Percentiles rank a stretch among this genome's conserved stretches.
Conservation (phyloP, 53 echinoderm and acorn worm genomes). For the Henricia sp. region DNA sequence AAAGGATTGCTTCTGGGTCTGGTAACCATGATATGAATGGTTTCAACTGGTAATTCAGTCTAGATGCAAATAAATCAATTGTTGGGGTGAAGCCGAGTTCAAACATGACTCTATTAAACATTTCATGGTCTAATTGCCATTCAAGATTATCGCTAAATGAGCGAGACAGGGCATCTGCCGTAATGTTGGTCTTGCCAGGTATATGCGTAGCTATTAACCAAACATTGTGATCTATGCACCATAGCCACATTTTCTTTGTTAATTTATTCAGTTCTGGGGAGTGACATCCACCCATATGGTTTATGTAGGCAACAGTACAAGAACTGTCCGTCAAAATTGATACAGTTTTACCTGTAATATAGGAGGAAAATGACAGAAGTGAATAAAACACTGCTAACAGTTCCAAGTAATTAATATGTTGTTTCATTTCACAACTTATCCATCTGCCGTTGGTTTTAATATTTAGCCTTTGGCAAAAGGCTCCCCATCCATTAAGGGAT, state of each 20-base stretch:
- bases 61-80: conserved; percentile 2
- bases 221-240: background rate
- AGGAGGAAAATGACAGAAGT: background rate
- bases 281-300: conserved; percentile 1
- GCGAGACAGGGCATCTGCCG: background rate
- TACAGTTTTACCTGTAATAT: conserved; percentile 14
- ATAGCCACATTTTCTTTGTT: background rate
- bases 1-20: background rate
- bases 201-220: conserved; percentile 1
- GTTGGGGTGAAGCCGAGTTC: background rate
- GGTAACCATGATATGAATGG: background rate
- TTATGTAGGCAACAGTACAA: conserved; percentile 9
- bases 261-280: background rate
- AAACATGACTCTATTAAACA: background rate
- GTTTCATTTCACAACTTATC: background rate
- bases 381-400: conserved; percentile 18
- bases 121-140: background rate
- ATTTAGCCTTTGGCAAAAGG: background rate
- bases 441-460: conserved; percentile 15
- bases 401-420: conserved; percentile 25
- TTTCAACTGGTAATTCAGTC: background rate
- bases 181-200: background rate
- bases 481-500: conserved; percentile 19
- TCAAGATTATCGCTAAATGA: conserved; percentile 20
- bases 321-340: conserved; percentile 13